Percentiles rank a stretch among this genome's conserved stretches.
These are phyloP conservation scores for Calliopsis andreniformis DNA, from an alignment of 1,140 invertebrate species.

Conservation along the genomic window DNA sequence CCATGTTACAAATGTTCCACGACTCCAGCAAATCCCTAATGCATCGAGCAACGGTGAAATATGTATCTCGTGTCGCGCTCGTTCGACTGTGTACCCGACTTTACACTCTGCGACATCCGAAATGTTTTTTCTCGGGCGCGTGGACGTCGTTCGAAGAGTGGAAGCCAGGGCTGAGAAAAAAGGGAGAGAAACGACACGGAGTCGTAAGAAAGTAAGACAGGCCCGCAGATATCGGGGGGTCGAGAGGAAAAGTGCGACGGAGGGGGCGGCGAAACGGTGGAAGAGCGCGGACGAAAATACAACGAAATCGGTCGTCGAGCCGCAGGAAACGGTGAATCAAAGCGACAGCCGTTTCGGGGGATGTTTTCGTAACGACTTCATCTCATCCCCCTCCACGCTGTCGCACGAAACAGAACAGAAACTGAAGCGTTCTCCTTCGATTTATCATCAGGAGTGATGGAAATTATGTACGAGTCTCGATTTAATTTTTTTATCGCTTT, in stretches of 20 bases:
- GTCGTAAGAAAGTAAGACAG: constrained; percentile 50
- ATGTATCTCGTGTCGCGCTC: not conserved
- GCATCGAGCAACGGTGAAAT: constrained; percentile 10
- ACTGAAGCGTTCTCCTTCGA: constrained; percentile 7
- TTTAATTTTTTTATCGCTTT: not conserved
- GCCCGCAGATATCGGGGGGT: constrained; percentile 16
- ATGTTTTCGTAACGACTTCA: constrained; percentile 66
- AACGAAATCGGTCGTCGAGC: constrained; percentile 51
- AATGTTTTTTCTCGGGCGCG: constrained; percentile 56
- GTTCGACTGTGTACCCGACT: constrained; percentile 6
- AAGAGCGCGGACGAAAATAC: constrained; percentile 71
- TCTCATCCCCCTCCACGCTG: constrained; percentile 39
- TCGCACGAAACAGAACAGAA: not conserved
- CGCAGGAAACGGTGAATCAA: constrained; percentile 77
- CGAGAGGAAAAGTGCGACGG: constrained; percentile 43
- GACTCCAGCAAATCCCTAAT: not conserved
- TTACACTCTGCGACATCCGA: constrained; percentile 4
- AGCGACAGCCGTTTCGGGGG: constrained; percentile 68
- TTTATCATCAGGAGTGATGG: constrained; percentile 3
- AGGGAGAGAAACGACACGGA: constrained; percentile 31
- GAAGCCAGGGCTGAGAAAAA: not conserved
- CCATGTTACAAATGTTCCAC: not conserved
- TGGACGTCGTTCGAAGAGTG: constrained; percentile 38
- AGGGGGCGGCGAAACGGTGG: constrained; percentile 46
- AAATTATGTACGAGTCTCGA: not conserved